These are phyloP conservation scores for Sebastes minor DNA, from an alignment of 2,797 vertebrate genomes.

Conservation along the genomic window DNA sequence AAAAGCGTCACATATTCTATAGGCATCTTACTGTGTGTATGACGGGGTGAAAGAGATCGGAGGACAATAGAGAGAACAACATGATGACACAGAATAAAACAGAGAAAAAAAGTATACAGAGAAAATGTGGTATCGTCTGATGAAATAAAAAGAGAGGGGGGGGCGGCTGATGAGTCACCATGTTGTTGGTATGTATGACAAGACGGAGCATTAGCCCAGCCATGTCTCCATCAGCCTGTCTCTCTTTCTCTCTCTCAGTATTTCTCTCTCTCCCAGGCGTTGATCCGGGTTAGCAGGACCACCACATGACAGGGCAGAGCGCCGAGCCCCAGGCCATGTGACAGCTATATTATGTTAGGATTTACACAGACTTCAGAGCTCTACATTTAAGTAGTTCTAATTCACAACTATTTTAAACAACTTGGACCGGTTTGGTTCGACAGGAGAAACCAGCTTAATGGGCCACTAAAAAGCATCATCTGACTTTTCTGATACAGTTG, in stretches of 20 bases:
- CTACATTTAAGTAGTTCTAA: not conserved
- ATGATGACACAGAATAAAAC: not conserved
- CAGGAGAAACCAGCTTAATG: not conserved
- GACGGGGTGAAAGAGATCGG: too few species aligned
- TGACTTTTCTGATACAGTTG: too few species aligned
- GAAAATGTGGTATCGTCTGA: not conserved
- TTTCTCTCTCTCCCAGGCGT: not conserved
- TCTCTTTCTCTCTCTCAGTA: not conserved
- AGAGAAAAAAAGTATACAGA: not conserved
- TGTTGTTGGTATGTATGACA: slow-evolving; percentile 46
- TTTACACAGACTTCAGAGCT: not conserved
- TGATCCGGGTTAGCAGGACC: not conserved
- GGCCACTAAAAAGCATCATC: not conserved
- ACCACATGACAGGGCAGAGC: not conserved
- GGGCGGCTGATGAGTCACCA: slow-evolving; percentile 44
- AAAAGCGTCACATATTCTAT: slow-evolving; percentile 19
- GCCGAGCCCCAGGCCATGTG: not conserved
- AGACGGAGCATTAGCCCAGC: slow-evolving; percentile 20
- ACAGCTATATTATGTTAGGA: not conserved
- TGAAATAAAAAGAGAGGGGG: not conserved
- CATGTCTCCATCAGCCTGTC: slow-evolving; percentile 14
- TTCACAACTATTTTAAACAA: not conserved
- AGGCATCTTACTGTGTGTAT: not conserved
- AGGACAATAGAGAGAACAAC: not conserved
- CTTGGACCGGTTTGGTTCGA: not conserved